Percentiles rank a stretch among this genome's conserved stretches.
Conservation (phyloP, 2,113 vertebrate genomes). For the Notothenia rossii region DNA sequence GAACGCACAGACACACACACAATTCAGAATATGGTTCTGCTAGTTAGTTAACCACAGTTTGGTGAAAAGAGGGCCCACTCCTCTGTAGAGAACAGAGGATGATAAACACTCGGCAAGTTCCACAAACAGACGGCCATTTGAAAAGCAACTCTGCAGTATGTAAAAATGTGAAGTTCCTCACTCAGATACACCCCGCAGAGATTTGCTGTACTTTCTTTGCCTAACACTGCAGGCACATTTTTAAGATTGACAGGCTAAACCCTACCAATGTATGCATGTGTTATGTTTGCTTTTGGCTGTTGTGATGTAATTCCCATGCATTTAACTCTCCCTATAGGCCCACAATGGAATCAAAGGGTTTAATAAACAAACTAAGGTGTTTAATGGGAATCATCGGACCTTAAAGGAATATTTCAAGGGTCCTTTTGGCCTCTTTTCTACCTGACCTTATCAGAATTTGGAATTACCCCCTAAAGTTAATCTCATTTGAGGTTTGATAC, state of each 20-base stretch:
- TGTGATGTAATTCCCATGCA: not conserved
- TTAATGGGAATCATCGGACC: not conserved
- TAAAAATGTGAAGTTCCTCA: slow-evolving; percentile 18
- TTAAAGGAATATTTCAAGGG: not conserved
- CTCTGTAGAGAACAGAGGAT: slow-evolving; percentile 65
- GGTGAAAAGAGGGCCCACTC: slow-evolving; percentile 37
- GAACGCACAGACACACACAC: slow-evolving; percentile 15
- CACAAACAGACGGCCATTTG: slow-evolving; percentile 40
- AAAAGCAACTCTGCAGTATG: slow-evolving; percentile 34
- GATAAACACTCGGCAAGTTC: slow-evolving; percentile 64
- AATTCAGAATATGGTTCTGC: slow-evolving; percentile 34
- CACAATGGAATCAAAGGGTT: not conserved
- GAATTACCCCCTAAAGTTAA: not conserved
- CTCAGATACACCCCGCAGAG: not conserved
- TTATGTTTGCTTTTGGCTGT: not conserved
- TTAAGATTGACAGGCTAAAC: not conserved
- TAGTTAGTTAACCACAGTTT: slow-evolving; percentile 67
- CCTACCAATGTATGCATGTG: not conserved
- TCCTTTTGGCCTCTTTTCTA: not conserved
- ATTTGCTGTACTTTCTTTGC: not conserved
- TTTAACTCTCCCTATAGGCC: not conserved
- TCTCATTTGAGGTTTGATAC: not conserved
- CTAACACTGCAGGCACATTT: not conserved
- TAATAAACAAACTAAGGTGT: not conserved
- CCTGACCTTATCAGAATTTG: not conserved